Base-by-base conservation (phyloP, 2,888 invertebrate species). In the Chrysopilus asiliformis region DNA sequence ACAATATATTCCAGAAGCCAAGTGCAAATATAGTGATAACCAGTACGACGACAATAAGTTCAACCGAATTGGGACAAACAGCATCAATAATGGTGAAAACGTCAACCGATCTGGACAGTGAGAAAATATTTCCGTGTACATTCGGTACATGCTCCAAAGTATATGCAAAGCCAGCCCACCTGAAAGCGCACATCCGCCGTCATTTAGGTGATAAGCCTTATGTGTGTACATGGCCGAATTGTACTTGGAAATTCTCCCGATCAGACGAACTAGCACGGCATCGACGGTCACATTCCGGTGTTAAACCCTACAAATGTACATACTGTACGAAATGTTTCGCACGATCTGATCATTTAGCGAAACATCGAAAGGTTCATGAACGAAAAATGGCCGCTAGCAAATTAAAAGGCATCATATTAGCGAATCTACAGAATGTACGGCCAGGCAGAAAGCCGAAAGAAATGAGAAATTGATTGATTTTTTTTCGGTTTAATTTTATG, bases 251-350 rank as follows among this genome's bases (percentile, higher is more conserved):
- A 47, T 94, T 94, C 66, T 91, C 91, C 13, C 71, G 94, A 39
- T 93, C 93, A 0, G 94, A 94, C 58, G 94, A 94, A 62, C 64
- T 94, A 45, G 87, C 91, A 3, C 72, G 94, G 14, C 94, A 94
- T 58, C 76, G 84, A 36, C 73, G 94, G 44, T 91, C 90, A n/a
- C 94, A 94, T 63, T 90, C 90, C 0, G 94, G 94, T 1, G 74
- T 90, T 43, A 93, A 93, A 60, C 94, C 94, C 0, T 94, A 94
- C 62, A 74, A 79, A 40, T 95, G 94, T 60, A 71, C 73, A 39
- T 73, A 85, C 49, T 95, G 94, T 59, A 72, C 78, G 32, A 93
- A 94, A 62, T 72, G 79, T 43, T 95, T 95, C 62, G 85, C 90
- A 1, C 71, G 94, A 17, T 91, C 90, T 18, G 94, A 95, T 60